Base-by-base conservation (phyloP, 2,888 invertebrate species). In the Leucozona laternaria region DNA sequence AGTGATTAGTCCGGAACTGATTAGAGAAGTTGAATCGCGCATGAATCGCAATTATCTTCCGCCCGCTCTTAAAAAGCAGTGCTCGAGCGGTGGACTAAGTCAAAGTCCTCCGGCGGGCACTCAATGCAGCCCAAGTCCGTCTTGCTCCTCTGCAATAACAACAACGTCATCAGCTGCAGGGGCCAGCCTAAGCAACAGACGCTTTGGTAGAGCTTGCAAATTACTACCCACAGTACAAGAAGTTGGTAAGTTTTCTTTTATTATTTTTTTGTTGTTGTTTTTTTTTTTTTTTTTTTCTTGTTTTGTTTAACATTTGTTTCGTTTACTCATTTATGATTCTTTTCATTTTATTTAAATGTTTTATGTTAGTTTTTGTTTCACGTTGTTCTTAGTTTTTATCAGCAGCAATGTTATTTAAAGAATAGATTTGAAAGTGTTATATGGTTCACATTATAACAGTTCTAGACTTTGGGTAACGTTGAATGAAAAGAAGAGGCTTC, bases 1-100 rank as follows among this genome's bases (percentile, higher is more conserved):
- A 97, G 97, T 97, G 91, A 97, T 97, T 93, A 96, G 97, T 92
- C 97, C 97, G 88, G 97, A 97, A 92, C 94, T 97, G 93, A 96
- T 97, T 89, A 96, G 96, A 95, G 97, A 97, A 92, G 97, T 97
- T 89, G 97, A 97, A 93, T 96, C 96, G 89, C 95, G 97, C 91
- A 97, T 97, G 97, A 96, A 96, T 91, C 94, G 96, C 89, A 95
- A 96, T 90, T 96, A 96, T 92, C 94, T 96, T 90, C 97, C 97
- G 72, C 95, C 96, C 84, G 95, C 95, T 64, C 89, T 93, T 70
- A 92, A 92, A 90, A 94, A 95, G 90, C 94, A 94, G 90, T 79
- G 73, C 68, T 75, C 81, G 20, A 75, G 57, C 60, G 89, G 4
- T 89, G 91, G 72, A 86, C 91, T 88, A 86, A 92, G 89, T 88